A percentile compares a stretch with the other conserved stretches of the same genome.
phyloP scores from a whole-genome alignment of 2,113 vertebrate genomes.

The Brachionichthys hirsutus region DNA sequence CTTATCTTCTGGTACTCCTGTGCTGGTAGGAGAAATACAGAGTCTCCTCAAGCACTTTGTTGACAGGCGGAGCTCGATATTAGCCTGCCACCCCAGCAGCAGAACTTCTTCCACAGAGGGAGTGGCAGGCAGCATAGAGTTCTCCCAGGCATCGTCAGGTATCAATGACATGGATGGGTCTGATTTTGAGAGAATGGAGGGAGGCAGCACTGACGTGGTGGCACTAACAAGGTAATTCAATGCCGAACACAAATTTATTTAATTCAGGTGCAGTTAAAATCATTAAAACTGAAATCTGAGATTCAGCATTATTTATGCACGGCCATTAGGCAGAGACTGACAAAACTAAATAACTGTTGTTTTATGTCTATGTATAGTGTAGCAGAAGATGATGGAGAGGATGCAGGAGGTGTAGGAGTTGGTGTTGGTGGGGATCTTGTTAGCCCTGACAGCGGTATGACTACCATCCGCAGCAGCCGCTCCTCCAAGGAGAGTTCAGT shows the following conservation, averaged over 20 bases:
- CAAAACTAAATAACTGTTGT: not conserved
- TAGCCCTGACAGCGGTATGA: constrained; percentile 92
- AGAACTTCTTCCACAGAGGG: constrained; percentile 94
- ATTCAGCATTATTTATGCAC: not conserved
- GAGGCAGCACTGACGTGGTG: constrained; percentile 37
- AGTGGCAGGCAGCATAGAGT: constrained; percentile 90
- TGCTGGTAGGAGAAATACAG: constrained; percentile 79
- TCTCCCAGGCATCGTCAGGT: constrained; percentile 93
- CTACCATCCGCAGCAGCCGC: constrained; percentile 91
- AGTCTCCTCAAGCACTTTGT: constrained; percentile 85
- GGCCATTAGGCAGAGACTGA: constrained; percentile 1
- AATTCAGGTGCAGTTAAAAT: not conserved
- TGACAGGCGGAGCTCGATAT: constrained; percentile 80
- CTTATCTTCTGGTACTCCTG: constrained; percentile 37
- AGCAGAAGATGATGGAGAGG: constrained; percentile 79
- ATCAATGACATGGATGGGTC: constrained; percentile 90
- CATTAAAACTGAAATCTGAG: not conserved
- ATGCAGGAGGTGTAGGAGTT: constrained; percentile 42
- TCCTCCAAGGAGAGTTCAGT: constrained; percentile 95
- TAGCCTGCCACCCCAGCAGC: constrained; percentile 82
- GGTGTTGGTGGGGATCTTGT: constrained; percentile 80
- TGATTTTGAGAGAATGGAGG: constrained; percentile 79
- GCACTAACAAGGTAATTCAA: constrained; percentile 59
- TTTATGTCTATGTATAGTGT: constrained; percentile 44
- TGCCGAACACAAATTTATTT: not conserved